Evolutionary conservation across 2,888 invertebrate species (phyloP), one percentile per base, ranked within the genome.

Genomic region (Bombyx huttoni): DNA sequence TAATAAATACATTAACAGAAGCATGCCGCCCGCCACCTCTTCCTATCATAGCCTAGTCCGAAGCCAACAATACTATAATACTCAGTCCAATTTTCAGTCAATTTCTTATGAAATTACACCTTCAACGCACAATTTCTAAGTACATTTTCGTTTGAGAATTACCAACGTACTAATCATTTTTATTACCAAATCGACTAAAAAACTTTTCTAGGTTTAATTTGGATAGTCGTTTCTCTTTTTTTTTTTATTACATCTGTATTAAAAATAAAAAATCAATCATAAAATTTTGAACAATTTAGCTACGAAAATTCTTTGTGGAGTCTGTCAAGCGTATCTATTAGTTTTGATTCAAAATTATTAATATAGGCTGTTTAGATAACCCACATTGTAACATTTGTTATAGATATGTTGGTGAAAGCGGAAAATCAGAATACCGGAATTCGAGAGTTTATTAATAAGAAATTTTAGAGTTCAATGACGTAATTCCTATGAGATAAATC

Each of bases 51-150:
- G 79, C 77, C 81, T 82, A 84, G 78, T 78, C 82, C 77, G 75
- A 83, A 79, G 77, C 85, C 82, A 76, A 76, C 81, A 74, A 67
- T 80, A 79, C 79, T 85, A 84, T 79, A 81, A 78, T 86, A 87
- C 81, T 88, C 88, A 88, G 87, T 88, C 87, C 87, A 83, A 83
- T 78, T 81, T 77, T 88, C 87, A 88, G 88, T 88, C 88, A 82
- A 79, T 83, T 82, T 81, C 84, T 81, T 83, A 84, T 68, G 82
- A 84, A 85, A 86, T 82, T 83, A 82, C 78, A 77, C 75, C 75
- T 72, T 68, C 70, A 65, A 70, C 62, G 70, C 75, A 76, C 73
- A 68, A 68, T 68, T 71, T 74, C 82, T 86, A 84, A 86, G 83
- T 85, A 87, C 84, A 79, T 76, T 74, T 75, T 63, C 75, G 73